Evolutionary conservation across 1,140 invertebrate genomes (phyloP).

Genomic region (Aphelinus certus): DNA sequence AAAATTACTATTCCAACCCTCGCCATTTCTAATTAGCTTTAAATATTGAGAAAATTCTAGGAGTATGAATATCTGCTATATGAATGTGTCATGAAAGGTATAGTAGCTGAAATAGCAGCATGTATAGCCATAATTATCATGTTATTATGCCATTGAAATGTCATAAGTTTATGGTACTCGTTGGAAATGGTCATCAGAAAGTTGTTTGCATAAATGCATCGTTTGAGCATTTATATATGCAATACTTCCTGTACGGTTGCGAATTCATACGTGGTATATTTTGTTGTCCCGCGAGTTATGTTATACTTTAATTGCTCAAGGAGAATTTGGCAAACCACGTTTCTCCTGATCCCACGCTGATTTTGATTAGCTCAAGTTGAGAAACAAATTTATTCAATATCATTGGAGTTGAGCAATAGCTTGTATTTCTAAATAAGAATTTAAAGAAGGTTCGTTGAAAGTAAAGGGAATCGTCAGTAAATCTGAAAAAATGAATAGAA

Average conservation of each 20-base stretch:
- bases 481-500: no score
- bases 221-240: constrained; percentile 20
- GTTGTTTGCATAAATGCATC: constrained; percentile 48
- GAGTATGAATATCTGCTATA: constrained; percentile 2
- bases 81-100: not conserved
- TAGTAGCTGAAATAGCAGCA: constrained; percentile 21
- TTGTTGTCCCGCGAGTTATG: not conserved
- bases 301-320: not conserved
- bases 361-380: not conserved
- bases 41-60: not conserved
- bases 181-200: constrained; percentile 41
- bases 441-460: no score
- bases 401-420: no score
- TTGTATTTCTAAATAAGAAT: no score
- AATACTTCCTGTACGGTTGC: not conserved
- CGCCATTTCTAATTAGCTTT: constrained; percentile 8
- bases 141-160: constrained; percentile 38
- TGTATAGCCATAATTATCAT: constrained; percentile 31
- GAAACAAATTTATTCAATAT: no score
- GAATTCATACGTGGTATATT: not conserved
- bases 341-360: constrained; percentile 7
- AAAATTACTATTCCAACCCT: not conserved
- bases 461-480: no score
- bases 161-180: constrained; percentile 39
- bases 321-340: constrained; percentile 12